Evolutionary conservation across 2,797 vertebrate genomes (phyloP).

Genomic region (Crax fasciolata): DNA sequence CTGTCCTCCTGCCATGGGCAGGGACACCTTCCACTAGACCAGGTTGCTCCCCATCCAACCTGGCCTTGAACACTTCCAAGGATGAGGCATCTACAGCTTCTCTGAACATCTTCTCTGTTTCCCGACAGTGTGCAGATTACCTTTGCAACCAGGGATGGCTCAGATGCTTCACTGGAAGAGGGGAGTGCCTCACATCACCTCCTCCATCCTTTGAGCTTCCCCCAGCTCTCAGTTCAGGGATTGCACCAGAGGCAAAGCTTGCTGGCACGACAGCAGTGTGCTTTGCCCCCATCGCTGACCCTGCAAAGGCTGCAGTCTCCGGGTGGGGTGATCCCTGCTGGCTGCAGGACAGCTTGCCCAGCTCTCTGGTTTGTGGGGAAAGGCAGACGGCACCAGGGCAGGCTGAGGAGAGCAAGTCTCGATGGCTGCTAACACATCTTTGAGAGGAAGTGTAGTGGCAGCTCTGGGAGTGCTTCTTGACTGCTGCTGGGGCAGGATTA

Average conservation of each 20-base stretch:
- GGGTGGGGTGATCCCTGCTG: rapidly evolving
- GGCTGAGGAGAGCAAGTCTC: not conserved
- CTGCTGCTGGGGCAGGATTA: not conserved
- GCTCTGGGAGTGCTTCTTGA: rapidly evolving
- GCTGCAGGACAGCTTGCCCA: not conserved
- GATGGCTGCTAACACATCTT: not conserved
- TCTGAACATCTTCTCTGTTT: not conserved
- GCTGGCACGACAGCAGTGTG: not conserved
- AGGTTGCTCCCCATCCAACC: not conserved
- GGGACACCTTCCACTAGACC: not conserved
- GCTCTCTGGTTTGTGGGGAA: not conserved
- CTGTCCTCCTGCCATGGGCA: not conserved
- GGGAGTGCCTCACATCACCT: not conserved
- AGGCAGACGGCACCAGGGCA: not conserved
- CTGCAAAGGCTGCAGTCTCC: not conserved
- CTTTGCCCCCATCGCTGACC: not conserved
- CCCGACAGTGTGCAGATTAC: not conserved
- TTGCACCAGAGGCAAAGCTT: not conserved
- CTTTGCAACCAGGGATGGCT: not conserved
- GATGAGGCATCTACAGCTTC: not conserved
- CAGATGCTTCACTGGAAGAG: not conserved
- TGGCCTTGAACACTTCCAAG: not conserved
- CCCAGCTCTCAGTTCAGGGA: not conserved
- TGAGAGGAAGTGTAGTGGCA: not conserved
- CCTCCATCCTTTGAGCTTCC: not conserved